These are phyloP conservation scores for Axis porcinus DNA, from an alignment of 2,113 vertebrate species.

Conservation along the genomic window DNA sequence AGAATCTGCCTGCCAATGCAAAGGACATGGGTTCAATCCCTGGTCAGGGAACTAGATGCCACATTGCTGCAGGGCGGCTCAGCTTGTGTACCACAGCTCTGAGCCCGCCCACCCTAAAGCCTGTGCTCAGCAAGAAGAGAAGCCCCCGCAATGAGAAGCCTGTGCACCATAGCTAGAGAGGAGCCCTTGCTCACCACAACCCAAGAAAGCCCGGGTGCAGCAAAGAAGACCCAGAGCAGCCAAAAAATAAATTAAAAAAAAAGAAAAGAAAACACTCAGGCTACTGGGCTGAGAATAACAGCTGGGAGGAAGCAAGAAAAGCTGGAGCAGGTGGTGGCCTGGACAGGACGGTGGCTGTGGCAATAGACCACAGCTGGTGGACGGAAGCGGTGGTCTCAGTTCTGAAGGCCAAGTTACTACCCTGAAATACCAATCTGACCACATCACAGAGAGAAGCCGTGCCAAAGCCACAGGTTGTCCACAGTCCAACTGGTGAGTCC, in stretches of 20 bases:
- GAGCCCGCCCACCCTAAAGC: background rate
- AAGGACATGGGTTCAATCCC: background rate
- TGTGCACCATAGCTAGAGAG: background rate
- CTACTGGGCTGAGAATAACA: background rate
- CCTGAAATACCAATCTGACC: background rate
- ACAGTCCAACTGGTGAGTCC: background rate
- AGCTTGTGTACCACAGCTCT: accelerated
- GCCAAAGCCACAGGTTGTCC: background rate
- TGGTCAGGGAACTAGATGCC: background rate
- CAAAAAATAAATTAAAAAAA: background rate
- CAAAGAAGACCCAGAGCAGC: background rate
- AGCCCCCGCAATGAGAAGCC: background rate
- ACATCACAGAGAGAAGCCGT: background rate
- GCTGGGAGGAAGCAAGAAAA: background rate
- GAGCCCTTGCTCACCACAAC: background rate
- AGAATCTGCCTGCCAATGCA: background rate
- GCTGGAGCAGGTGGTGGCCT: background rate
- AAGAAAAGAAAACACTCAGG: background rate
- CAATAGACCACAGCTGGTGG: background rate
- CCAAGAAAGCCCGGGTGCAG: background rate
- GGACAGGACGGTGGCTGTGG: accelerated
- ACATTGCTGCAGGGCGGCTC: background rate
- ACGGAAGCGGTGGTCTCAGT: background rate
- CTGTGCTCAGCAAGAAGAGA: background rate
- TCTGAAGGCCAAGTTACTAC: background rate